Base-by-base conservation (phyloP, 2,888 invertebrate genomes). In the Ophioninae sp. region DNA sequence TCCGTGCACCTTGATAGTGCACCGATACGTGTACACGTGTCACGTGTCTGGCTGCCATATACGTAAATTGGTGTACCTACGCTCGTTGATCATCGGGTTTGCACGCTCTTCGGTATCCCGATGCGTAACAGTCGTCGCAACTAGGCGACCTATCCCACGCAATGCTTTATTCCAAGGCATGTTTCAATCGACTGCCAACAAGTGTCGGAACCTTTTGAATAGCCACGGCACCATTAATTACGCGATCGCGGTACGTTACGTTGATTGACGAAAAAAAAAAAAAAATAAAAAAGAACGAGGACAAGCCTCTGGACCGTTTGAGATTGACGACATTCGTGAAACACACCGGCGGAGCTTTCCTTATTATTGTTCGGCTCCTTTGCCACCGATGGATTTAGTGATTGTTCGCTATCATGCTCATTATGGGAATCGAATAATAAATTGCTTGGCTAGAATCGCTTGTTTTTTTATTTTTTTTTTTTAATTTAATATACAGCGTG, bases 51-150 rank as follows among this genome's bases (percentile, higher is more conserved):
- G 13, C 17, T 50, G 50, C 30, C 44, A 68, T 50, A n/a, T 20
- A n/a, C 21, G 68, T 72, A 13, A 41, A n/a, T 41, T 30, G 17
- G 50, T 41, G 37, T 59, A 2, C 3, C 30, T 30, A 30, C 61
- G 5, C 68, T n/a, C n/a, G 37, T 69, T 39, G 44, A 57, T 67
- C 23, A 61, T 59, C 23, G 20, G 23, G 0, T 39, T 39, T 68
- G 56, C 30, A 59, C 44, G 30, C 39, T 61, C 73, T 81, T 74
- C 30, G 7, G 13, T 17, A 17, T 59, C 10, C 68, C 44, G 64
- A 75, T 82, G 69, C 62, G 50, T 57, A 74, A 82, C 64, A 64
- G 30, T 74, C 59, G 74, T 82, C 65, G 65, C 62, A 23, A 41
- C 21, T 57, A n/a, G 57, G 30, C 68, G 67, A 61, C 75, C 75